phyloP scores from a whole-genome alignment of 2,113 vertebrate genomes.

The Isichthys henryi region DNA sequence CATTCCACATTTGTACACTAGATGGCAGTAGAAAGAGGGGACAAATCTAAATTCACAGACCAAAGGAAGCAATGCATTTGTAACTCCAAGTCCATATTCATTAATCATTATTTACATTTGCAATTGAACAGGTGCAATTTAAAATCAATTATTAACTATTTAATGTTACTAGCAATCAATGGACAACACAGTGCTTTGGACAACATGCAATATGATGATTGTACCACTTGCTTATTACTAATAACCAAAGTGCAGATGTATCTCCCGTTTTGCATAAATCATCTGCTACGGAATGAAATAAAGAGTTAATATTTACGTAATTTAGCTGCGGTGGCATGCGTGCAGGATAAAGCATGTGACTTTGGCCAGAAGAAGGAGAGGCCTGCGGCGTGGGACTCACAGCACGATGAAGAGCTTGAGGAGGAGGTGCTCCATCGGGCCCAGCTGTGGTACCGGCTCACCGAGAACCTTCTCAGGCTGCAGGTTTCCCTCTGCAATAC shows the following conservation, averaged over 20 bases:
- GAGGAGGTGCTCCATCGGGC: constrained; percentile 79
- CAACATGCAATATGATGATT: neutral
- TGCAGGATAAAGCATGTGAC: neutral
- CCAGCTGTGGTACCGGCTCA: constrained; percentile 65
- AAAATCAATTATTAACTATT: neutral
- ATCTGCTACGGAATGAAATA: neutral
- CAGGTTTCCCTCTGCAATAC: constrained; percentile 64
- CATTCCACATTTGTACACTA: constrained; percentile 40
- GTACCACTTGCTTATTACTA: neutral
- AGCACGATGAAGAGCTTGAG: constrained; percentile 88
- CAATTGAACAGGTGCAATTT: neutral
- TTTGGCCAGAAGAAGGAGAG: constrained; percentile 23
- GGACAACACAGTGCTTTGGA: neutral
- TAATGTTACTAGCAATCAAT: neutral
- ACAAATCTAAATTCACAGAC: neutral
- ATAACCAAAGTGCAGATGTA: neutral
- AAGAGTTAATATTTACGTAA: neutral
- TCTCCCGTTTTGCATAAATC: neutral
- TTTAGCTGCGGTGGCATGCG: neutral
- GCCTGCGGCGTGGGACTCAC: constrained; percentile 57
- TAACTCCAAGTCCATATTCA: neutral
- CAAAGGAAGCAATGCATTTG: neutral
- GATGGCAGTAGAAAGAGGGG: constrained; percentile 32
- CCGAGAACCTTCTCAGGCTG: constrained; percentile 67
- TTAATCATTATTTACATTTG: neutral